Conservation (phyloP, 2,113 vertebrate genomes). For the Lampris incognitus region DNA sequence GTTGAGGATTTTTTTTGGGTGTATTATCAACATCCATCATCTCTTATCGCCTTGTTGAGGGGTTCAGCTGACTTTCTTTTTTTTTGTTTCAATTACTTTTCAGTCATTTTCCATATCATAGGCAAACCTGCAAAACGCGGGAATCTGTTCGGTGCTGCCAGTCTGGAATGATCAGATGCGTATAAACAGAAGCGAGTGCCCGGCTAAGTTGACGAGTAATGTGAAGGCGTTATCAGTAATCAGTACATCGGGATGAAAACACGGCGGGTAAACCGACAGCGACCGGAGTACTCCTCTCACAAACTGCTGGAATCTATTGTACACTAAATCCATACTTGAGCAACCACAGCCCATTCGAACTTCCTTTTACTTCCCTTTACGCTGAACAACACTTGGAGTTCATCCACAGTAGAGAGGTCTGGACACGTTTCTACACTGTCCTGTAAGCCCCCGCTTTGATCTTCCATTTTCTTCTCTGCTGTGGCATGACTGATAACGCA, state of each 20-base stretch:
- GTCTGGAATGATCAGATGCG: slow-evolving; percentile 19
- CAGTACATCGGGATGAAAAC: not conserved
- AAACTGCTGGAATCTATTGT: slow-evolving; percentile 21
- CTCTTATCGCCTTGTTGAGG: slow-evolving; percentile 69
- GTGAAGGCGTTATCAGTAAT: not conserved
- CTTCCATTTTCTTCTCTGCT: slow-evolving; percentile 62
- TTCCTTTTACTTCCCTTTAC: slow-evolving; percentile 15
- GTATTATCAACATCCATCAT: slow-evolving; percentile 77
- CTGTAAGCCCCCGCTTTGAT: slow-evolving; percentile 58
- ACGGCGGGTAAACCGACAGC: not conserved
- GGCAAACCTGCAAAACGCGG: slow-evolving; percentile 39
- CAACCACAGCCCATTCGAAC: slow-evolving; percentile 26
- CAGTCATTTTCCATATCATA: slow-evolving; percentile 62
- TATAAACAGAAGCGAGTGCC: not conserved
- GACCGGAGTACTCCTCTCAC: slow-evolving; percentile 39
- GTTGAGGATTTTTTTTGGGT: slow-evolving; percentile 67
- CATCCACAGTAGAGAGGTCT: slow-evolving; percentile 33
- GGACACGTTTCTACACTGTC: slow-evolving; percentile 48
- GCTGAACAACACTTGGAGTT: slow-evolving; percentile 32
- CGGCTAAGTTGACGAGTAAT: not conserved
- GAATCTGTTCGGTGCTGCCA: slow-evolving; percentile 4
- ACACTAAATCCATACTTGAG: slow-evolving; percentile 34
- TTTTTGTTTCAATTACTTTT: slow-evolving; percentile 40
- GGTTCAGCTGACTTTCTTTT: slow-evolving; percentile 62
- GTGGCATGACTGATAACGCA: slow-evolving; percentile 57